Conservation (phyloP, 2,888 invertebrate genomes). For the Acanthosepion pharaonis region DNA sequence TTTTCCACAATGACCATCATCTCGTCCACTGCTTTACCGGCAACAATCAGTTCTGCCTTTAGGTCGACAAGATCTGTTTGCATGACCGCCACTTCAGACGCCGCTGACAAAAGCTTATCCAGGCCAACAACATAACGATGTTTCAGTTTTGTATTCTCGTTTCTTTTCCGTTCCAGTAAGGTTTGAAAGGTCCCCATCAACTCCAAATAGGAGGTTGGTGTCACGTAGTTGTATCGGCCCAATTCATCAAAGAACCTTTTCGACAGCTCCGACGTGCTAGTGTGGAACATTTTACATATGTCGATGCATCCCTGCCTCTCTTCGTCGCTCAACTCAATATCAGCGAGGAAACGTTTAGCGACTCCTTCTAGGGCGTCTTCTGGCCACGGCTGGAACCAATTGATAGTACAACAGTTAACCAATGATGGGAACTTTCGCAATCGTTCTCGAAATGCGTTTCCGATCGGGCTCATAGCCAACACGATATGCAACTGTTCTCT, state of each 20-base stretch:
- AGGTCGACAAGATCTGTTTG: conserved; percentile 87
- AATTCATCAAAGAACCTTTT: conserved; percentile 78
- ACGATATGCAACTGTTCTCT: conserved; percentile 91
- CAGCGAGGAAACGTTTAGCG: conserved; percentile 84
- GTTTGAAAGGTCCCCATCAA: conserved; percentile 90
- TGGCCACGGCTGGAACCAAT: conserved; percentile 95
- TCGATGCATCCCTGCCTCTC: conserved; percentile 84
- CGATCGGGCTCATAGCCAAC: conserved; percentile 91
- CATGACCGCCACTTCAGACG: conserved; percentile 91
- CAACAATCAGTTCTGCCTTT: conserved; percentile 88
- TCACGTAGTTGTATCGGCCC: conserved; percentile 87
- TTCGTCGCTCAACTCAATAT: conserved; percentile 83
- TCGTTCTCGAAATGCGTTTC: conserved; percentile 81
- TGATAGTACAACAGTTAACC: conserved; percentile 93
- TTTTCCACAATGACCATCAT: conserved; percentile 95
- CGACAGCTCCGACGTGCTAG: conserved; percentile 81
- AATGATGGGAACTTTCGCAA: conserved; percentile 91
- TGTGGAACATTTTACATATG: conserved; percentile 90
- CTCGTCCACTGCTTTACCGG: conserved; percentile 90
- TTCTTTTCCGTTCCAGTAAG: conserved; percentile 83
- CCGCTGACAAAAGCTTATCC: conserved; percentile 91
- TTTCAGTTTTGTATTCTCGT: conserved; percentile 74
- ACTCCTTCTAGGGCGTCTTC: conserved; percentile 90
- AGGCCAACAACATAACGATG: conserved; percentile 79
- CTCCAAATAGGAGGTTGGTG: conserved; percentile 92